Conservation (phyloP, 2,888 invertebrate genomes). For the Melikaiella ostensackeni region DNA sequence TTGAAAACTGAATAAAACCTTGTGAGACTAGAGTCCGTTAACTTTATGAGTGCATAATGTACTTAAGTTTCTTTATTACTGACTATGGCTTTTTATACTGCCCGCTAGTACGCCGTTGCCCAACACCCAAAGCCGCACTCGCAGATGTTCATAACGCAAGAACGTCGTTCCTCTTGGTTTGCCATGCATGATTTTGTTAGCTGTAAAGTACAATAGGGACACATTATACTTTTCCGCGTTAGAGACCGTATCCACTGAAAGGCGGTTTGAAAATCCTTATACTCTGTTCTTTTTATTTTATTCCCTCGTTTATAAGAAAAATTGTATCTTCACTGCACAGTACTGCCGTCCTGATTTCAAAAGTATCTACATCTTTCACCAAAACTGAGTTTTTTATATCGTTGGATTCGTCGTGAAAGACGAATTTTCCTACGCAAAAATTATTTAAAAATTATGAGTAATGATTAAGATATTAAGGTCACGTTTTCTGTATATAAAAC, state of each 20-base stretch:
- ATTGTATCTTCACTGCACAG: neutral
- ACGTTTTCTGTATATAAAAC: too few relatives aligned
- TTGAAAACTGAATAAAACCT: conserved; percentile 1
- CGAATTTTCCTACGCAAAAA: too few relatives aligned
- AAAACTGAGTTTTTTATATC: too few relatives aligned
- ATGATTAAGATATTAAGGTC: too few relatives aligned
- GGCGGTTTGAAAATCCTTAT: neutral
- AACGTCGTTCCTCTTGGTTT: conserved; percentile 61
- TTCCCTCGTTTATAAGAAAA: neutral
- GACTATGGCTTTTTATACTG: conserved; percentile 22
- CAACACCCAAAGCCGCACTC: conserved; percentile 25
- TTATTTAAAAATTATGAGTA: too few relatives aligned
- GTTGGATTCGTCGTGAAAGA: too few relatives aligned
- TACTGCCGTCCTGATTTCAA: too few relatives aligned
- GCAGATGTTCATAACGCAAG: conserved; percentile 57
- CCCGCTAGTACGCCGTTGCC: too few relatives aligned
- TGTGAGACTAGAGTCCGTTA: neutral
- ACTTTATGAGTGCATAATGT: conserved; percentile 10
- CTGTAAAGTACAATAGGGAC: conserved; percentile 57
- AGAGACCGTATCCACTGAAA: conserved; percentile 40
- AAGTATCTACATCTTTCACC: too few relatives aligned
- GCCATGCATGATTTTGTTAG: conserved; percentile 62
- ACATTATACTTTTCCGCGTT: conserved; percentile 55
- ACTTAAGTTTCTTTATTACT: conserved; percentile 16
- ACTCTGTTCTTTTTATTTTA: neutral